Base-by-base conservation (phyloP, 2,797 vertebrate species). In the Melanogrammus aeglefinus region DNA sequence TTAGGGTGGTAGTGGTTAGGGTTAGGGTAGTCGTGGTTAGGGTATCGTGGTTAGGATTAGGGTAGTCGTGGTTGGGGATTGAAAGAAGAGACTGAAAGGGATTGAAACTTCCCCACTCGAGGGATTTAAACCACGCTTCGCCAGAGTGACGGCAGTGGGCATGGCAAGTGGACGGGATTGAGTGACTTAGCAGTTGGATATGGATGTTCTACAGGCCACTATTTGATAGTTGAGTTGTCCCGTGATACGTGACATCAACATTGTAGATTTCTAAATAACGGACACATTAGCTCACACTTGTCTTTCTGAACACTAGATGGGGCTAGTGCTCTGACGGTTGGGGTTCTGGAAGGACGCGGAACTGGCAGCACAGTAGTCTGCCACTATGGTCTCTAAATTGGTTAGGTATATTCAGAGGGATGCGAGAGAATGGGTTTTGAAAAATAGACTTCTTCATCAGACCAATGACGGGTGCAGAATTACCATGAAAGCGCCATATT, bases 351-450 rank as follows among this genome's bases (percentile, higher is more conserved):
- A 75, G 79, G 73, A 73, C 47, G 36, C 75, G 79, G 79, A 80
- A 81, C 79, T 72, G 57, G 77, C 76, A 74, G 84, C 79, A 82
- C 82, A 80, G 83, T 81, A 80, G 84, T 81, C 47, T 57, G 47
- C 84, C 83, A 81, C 51, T 6, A 77, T 81, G 86, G 86, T 27
- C 80, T 83, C 79, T 75, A 80, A 75, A 88, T 88, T 76, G 86
- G 89, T 90, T 91, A 91, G 89, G 83, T 91, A 86, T 80, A 87
- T 83, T 88, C 83, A 86, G 86, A 85, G 79, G 85, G 87, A 88
- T 86, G 90, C 89, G 88, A 90, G 90, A 91, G 82, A 78, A 79
- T 79, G 0, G 90, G 88, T 90, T 87, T 71, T 85, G 81, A 75
- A 87, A 79, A 89, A 89, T 88, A 89, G 77, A 82, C 85, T 84